Conservation (phyloP, 2,888 invertebrate species). For the Schizotus pectinicornis region DNA sequence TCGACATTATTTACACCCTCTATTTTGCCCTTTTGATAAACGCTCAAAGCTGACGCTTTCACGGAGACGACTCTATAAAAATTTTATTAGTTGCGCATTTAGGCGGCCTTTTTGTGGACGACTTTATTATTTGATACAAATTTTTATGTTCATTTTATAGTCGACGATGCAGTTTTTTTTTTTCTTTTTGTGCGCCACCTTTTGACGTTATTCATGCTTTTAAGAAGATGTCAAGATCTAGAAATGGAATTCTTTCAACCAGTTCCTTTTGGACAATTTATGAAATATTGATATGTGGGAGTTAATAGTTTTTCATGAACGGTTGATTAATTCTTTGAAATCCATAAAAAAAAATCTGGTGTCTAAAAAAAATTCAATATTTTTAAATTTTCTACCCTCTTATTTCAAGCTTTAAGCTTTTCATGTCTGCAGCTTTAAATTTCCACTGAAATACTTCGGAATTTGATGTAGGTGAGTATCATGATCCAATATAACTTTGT, state of each 20-base stretch:
- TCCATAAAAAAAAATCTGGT: too few relatives aligned
- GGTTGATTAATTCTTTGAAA: too few relatives aligned
- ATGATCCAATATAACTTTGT: too few relatives aligned
- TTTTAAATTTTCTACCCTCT: too few relatives aligned
- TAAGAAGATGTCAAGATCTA: neutral
- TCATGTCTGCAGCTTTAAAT: too few relatives aligned
- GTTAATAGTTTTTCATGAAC: too few relatives aligned
- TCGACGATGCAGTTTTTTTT: neutral
- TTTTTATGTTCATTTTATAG: conserved; percentile 36
- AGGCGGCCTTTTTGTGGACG: conserved; percentile 30
- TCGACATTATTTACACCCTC: conserved; percentile 29
- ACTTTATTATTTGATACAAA: conserved; percentile 41
- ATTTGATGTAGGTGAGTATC: too few relatives aligned
- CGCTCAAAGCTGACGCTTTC: conserved; percentile 8
- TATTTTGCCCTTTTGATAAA: conserved; percentile 16
- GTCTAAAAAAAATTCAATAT: too few relatives aligned
- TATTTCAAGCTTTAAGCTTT: too few relatives aligned
- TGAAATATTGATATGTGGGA: too few relatives aligned
- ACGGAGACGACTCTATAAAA: conserved; percentile 46
- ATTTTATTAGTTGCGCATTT: conserved; percentile 44
- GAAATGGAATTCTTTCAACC: neutral
- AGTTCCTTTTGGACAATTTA: neutral
- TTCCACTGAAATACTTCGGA: too few relatives aligned
- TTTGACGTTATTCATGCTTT: neutral
- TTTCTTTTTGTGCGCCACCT: neutral